Conservation (phyloP, 2,113 vertebrate genomes). For the Odocoileus hemionus region DNA sequence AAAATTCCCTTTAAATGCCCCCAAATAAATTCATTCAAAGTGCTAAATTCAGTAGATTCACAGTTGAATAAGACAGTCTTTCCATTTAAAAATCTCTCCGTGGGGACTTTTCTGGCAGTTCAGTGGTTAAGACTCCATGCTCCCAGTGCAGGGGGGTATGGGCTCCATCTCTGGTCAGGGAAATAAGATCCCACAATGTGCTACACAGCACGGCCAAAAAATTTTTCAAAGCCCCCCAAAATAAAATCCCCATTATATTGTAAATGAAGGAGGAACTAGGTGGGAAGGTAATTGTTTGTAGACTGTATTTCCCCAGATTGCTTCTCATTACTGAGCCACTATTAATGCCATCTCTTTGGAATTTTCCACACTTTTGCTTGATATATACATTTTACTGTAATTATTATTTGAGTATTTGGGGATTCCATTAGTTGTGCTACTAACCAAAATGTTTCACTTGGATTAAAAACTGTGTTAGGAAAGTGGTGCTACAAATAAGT, state of each 20-base stretch:
- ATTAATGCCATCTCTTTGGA: neutral
- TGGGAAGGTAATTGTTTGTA: neutral
- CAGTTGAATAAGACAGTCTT: conserved; percentile 14
- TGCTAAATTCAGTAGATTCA: neutral
- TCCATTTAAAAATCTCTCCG: conserved; percentile 12
- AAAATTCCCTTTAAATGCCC: neutral
- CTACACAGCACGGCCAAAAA: neutral
- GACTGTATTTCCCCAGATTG: neutral
- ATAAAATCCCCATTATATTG: neutral
- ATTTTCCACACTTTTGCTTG: conserved; percentile 13
- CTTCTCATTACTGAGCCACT: conserved; percentile 8
- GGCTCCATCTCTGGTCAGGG: neutral
- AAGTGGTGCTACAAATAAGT: neutral
- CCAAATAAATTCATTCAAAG: conserved; percentile 33
- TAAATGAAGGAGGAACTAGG: neutral
- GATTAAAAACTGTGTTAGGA: neutral
- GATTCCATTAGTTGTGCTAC: neutral
- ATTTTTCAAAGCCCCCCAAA: neutral
- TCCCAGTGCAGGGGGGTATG: neutral
- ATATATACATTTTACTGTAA: neutral
- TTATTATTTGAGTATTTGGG: neutral
- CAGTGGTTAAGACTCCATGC: neutral
- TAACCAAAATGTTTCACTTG: conserved; percentile 28
- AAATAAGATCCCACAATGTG: neutral
- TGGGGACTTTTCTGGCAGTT: neutral